A percentile compares a stretch with the other conserved stretches of the same genome.
These are phyloP conservation scores for Orussus abietinus DNA, from an alignment of 1,140 invertebrate species.

Conservation along the genomic window DNA sequence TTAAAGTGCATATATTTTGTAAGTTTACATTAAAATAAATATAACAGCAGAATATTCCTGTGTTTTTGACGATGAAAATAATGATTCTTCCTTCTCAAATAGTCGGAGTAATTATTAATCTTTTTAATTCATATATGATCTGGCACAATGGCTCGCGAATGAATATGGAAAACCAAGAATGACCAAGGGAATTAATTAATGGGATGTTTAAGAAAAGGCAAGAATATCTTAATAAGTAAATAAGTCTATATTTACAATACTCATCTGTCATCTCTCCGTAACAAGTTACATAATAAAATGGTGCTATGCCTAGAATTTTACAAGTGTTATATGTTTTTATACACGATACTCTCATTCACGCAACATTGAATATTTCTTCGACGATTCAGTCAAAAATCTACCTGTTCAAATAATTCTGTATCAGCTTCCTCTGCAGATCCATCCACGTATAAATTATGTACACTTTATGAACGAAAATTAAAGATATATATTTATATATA, in stretches of 20 bases:
- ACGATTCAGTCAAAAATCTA: too few species aligned
- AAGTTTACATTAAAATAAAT: too few species aligned
- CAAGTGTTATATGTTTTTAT: constrained; percentile 44
- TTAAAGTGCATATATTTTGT: neutral
- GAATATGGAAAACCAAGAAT: neutral
- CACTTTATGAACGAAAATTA: constrained; percentile 32
- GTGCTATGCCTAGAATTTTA: constrained; percentile 50
- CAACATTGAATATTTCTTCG: too few species aligned
- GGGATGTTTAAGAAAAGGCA: constrained; percentile 17
- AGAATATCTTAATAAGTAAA: constrained; percentile 47
- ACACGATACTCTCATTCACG: constrained; percentile 28
- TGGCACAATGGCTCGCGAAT: neutral
- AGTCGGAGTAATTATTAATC: too few species aligned
- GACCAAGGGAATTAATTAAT: neutral
- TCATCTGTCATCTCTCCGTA: constrained; percentile 44
- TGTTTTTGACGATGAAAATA: constrained; percentile 7
- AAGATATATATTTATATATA: constrained; percentile 25
- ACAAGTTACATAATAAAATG: constrained; percentile 52
- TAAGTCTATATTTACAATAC: constrained; percentile 54
- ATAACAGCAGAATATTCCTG: constrained; percentile 21
- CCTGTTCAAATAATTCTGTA: constrained; percentile 8
- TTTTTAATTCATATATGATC: neutral
- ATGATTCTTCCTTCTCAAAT: too few species aligned
- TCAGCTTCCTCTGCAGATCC: constrained; percentile 16
- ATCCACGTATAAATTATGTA: constrained; percentile 41